Evolutionary conservation across 2,888 invertebrate genomes (phyloP).

Genomic region (Cephus rjabovi): DNA sequence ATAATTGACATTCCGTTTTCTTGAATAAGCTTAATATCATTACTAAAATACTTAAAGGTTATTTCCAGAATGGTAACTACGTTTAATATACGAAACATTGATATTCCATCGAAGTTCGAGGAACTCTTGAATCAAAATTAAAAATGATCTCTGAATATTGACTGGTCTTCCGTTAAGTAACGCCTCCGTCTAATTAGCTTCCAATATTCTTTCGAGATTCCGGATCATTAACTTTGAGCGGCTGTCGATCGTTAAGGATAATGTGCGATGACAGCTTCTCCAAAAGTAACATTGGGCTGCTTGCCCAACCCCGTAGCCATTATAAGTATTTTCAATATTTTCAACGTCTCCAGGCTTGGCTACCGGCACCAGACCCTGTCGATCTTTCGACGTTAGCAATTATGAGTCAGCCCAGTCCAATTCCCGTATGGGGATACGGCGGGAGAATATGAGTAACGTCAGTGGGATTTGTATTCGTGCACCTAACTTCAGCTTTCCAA

Average conservation of each 20-base stretch:
- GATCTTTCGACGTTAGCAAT: neutral
- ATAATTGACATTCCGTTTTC: neutral
- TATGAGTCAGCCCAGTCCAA: neutral
- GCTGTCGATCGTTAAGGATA: constrained; percentile 36
- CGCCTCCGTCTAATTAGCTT: constrained; percentile 48
- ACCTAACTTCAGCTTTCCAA: neutral
- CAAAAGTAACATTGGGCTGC: neutral
- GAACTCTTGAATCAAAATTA: neutral
- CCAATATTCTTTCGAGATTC: constrained; percentile 42
- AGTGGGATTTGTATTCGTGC: neutral
- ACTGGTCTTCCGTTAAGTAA: constrained; percentile 33
- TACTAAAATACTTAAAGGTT: neutral
- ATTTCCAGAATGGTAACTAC: neutral
- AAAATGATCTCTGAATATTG: neutral
- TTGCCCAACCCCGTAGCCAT: neutral
- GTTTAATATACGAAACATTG: neutral
- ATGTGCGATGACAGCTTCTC: constrained; percentile 37
- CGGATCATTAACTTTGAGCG: constrained; percentile 42
- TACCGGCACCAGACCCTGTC: neutral
- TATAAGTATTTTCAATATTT: neutral
- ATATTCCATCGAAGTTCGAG: neutral
- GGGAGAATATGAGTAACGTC: neutral
- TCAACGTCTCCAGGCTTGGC: neutral
- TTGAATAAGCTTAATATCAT: neutral
- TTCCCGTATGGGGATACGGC: neutral